phyloP scores from a whole-genome alignment of 2,888 invertebrate species.

The Nemotelus pantherinus region DNA sequence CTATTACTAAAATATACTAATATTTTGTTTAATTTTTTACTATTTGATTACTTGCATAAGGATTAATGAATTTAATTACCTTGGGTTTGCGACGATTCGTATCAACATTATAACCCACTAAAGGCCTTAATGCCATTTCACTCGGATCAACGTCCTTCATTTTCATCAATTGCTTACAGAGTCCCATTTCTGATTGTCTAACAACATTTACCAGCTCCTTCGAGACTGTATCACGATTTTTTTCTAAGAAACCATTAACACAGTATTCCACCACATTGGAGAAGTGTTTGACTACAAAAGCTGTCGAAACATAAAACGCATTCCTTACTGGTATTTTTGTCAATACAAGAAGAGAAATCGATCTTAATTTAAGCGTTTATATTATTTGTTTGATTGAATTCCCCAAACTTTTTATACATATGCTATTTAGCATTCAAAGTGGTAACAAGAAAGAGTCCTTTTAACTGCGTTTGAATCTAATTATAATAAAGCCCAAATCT shows the following conservation, averaged over 20 bases:
- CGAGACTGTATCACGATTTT: conserved; percentile 95
- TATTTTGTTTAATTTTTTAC: too few species aligned
- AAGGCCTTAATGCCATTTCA: conserved; percentile 58
- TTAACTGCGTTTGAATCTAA: background rate
- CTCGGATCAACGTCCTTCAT: conserved; percentile 61
- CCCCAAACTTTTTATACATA: background rate
- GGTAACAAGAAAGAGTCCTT: too few species aligned
- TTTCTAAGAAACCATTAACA: conserved; percentile 92
- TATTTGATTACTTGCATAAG: too few species aligned
- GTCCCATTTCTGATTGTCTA: conserved; percentile 64
- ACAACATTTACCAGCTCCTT: conserved; percentile 90
- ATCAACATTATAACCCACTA: too few species aligned
- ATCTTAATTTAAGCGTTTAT: too few species aligned
- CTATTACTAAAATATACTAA: too few species aligned
- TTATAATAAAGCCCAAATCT: background rate
- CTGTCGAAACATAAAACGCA: conserved; percentile 60
- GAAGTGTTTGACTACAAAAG: conserved; percentile 94
- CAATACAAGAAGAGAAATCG: too few species aligned
- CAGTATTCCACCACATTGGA: conserved; percentile 96
- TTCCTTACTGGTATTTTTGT: background rate
- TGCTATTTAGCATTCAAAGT: too few species aligned
- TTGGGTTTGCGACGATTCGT: too few species aligned
- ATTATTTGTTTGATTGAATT: too few species aligned
- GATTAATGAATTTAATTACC: conserved; percentile 54
- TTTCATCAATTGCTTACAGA: conserved; percentile 62